Conservation (phyloP, 2,113 vertebrate genomes). For the Elaphurus davidianus region DNA sequence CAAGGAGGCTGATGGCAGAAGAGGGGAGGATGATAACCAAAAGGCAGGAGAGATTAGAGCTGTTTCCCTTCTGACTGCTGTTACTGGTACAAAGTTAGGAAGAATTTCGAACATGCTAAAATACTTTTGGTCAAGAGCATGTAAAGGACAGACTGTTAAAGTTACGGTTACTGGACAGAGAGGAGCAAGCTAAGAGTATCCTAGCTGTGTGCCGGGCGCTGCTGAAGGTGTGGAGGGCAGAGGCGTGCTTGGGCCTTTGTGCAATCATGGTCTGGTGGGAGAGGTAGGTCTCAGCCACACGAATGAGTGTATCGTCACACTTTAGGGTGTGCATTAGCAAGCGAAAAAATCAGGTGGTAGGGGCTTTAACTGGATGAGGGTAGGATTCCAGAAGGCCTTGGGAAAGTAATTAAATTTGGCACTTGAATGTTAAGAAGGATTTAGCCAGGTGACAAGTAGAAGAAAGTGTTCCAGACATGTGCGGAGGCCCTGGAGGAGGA, state of each 20-base stretch:
- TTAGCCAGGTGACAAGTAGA: neutral
- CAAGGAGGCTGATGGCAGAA: neutral
- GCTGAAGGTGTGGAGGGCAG: neutral
- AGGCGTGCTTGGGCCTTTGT: neutral
- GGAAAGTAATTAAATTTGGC: neutral
- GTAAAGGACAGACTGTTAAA: neutral
- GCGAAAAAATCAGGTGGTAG: neutral
- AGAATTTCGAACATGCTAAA: neutral
- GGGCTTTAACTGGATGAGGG: neutral
- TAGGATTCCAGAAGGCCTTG: neutral
- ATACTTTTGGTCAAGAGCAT: neutral
- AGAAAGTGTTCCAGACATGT: neutral
- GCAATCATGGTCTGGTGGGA: neutral
- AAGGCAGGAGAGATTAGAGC: neutral
- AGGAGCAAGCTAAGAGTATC: neutral
- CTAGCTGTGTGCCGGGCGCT: neutral
- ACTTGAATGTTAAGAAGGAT: neutral
- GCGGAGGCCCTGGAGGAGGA: neutral
- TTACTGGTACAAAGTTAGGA: neutral
- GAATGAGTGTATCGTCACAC: neutral
- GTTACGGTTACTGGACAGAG: neutral
- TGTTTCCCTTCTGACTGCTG: neutral
- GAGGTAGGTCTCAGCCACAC: neutral
- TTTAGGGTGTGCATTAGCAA: neutral
- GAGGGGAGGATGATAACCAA: neutral